These are phyloP conservation scores for Drepana arcuata DNA, from an alignment of 1,140 invertebrate genomes.

Conservation along the genomic window DNA sequence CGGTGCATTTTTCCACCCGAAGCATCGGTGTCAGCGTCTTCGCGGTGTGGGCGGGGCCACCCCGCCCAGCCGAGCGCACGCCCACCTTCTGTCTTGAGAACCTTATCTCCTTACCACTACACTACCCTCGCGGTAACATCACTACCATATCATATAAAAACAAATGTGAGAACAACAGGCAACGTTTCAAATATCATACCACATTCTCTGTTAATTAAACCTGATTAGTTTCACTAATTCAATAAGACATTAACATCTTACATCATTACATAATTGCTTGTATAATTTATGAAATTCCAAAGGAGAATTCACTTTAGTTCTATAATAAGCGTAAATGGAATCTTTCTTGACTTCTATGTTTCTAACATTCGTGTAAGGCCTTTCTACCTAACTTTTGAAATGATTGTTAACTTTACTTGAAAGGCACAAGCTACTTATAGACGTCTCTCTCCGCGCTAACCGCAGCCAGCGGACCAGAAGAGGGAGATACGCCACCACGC, in stretches of 20 bases:
- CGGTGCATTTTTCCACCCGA: slow-evolving; percentile 44
- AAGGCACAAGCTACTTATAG: slow-evolving; percentile 18
- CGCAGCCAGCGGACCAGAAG: slow-evolving; percentile 24
- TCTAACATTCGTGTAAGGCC: too few relatives aligned
- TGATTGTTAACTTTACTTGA: too few relatives aligned
- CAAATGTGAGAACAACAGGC: slow-evolving; percentile 6
- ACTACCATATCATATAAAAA: neutral
- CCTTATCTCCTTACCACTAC: neutral
- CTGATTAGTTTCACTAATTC: slow-evolving; percentile 11
- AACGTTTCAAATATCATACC: slow-evolving; percentile 12
- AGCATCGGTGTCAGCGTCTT: slow-evolving; percentile 33
- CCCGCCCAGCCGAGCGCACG: slow-evolving; percentile 45
- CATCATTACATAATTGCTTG: neutral
- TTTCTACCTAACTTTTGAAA: too few relatives aligned
- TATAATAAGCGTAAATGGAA: neutral
- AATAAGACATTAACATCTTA: slow-evolving; percentile 5
- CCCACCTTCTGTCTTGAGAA: slow-evolving; percentile 36
- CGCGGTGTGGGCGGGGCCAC: slow-evolving; percentile 36
- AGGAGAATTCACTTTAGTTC: neutral
- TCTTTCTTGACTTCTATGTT: neutral
- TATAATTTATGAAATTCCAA: neutral
- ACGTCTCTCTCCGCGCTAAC: slow-evolving; percentile 29
- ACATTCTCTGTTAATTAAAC: slow-evolving; percentile 7
- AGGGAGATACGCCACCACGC: slow-evolving; percentile 33
- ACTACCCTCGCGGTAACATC: neutral